A percentile compares a stretch with the other conserved stretches of the same genome.
Evolutionary conservation across 1,140 invertebrate genomes (phyloP).

Genomic region (Elymnias hypermnestra): DNA sequence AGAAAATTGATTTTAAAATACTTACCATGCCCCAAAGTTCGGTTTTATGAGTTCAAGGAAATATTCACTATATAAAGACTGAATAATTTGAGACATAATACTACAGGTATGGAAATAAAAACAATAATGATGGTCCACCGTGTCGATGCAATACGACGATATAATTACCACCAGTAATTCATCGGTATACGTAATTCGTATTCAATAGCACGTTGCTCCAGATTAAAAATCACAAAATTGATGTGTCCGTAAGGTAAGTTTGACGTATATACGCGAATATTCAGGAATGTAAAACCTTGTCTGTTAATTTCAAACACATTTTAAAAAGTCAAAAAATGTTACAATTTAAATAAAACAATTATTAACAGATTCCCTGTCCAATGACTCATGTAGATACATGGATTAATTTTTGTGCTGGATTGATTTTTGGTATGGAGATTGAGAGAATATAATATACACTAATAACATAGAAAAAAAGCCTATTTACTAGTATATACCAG

Average conservation of each 20-base stretch:
- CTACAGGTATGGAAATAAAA: neutral
- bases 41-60: slow-evolving; percentile 49
- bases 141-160: slow-evolving; percentile 18
- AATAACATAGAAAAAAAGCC: no score
- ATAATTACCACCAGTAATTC: slow-evolving; percentile 26
- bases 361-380: no score
- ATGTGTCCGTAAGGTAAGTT: slow-evolving; percentile 6
- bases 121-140: slow-evolving; percentile 15
- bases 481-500: no score
- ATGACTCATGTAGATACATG: no score
- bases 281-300: no score
- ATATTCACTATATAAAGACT: slow-evolving; percentile 26
- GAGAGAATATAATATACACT: no score
- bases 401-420: no score
- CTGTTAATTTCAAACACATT: no score
- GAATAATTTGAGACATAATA: slow-evolving; percentile 15
- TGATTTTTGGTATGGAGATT: no score
- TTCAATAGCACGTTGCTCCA: slow-evolving; percentile 17
- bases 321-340: no score
- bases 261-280: no score
- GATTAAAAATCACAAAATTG: slow-evolving; percentile 19
- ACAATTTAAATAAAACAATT: no score
- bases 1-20: slow-evolving; percentile 69
- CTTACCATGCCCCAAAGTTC: slow-evolving; percentile 32
- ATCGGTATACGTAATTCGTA: slow-evolving; percentile 25